phyloP scores from a whole-genome alignment of 2,888 invertebrate species.

The Hoplodrina blanda region DNA sequence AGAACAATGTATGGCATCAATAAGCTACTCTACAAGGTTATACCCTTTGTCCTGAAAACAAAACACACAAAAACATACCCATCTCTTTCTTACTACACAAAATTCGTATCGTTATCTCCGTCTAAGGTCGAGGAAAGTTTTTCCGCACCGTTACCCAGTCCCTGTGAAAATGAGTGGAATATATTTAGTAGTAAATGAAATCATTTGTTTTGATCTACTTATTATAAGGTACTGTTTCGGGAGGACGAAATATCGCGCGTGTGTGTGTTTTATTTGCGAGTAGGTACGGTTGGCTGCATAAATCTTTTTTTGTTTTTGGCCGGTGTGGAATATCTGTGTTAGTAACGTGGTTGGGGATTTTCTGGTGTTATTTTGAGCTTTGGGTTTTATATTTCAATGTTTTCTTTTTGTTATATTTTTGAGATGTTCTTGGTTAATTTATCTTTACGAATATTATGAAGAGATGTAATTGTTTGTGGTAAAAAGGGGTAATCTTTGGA shows the following conservation, averaged over 20 bases:
- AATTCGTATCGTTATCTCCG: constrained; percentile 51
- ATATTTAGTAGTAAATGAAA: constrained; percentile 84
- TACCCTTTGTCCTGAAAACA: constrained; percentile 65
- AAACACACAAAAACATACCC: constrained; percentile 59
- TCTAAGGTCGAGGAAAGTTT: constrained; percentile 72
- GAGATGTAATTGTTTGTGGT: too few relatives aligned
- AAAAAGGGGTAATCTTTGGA: too few relatives aligned
- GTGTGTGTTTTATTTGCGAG: constrained; percentile 48
- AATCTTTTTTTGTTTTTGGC: constrained; percentile 19
- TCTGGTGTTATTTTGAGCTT: background rate
- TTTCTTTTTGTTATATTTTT: background rate
- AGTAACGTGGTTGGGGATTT: background rate
- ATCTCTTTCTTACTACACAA: constrained; percentile 56
- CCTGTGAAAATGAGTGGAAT: constrained; percentile 80
- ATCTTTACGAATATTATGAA: background rate
- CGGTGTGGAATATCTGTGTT: constrained; percentile 13
- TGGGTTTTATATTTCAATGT: constrained; percentile 3
- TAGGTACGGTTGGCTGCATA: constrained; percentile 25
- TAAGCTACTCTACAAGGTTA: constrained; percentile 72
- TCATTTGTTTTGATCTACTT: constrained; percentile 82
- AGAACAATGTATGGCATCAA: constrained; percentile 80
- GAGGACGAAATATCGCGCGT: constrained; percentile 42
- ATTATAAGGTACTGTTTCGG: constrained; percentile 59
- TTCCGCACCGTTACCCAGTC: constrained; percentile 78
- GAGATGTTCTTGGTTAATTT: background rate